Conservation (phyloP, 1,140 invertebrate genomes). For the Pectinophora gossypiella region DNA sequence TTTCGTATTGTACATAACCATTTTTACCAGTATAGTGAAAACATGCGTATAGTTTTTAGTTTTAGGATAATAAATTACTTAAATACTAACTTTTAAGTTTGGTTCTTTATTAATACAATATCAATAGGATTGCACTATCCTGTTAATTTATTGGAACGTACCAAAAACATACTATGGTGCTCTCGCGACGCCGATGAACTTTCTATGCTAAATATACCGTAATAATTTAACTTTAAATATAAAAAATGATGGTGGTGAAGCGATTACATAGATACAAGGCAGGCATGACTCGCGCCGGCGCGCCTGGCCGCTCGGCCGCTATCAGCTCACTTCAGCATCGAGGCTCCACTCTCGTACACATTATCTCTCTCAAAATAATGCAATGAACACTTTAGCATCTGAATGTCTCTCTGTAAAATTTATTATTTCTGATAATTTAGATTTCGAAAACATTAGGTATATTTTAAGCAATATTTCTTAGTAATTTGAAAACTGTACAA, state of each 20-base stretch:
- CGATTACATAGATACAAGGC: constrained; percentile 61
- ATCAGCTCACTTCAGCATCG: constrained; percentile 45
- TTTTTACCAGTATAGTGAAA: constrained; percentile 75
- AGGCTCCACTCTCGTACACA: too few relatives aligned
- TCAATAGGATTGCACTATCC: constrained; percentile 70
- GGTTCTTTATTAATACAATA: constrained; percentile 76
- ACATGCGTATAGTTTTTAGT: constrained; percentile 75
- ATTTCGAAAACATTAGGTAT: too few relatives aligned
- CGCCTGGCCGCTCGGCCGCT: constrained; percentile 6
- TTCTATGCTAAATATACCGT: constrained; percentile 66
- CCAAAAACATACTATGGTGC: constrained; percentile 68
- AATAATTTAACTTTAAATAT: constrained; percentile 51
- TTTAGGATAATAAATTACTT: constrained; percentile 77
- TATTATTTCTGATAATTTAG: too few relatives aligned
- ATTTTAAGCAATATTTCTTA: not conserved
- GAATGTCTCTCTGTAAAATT: not conserved
- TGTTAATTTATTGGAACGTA: constrained; percentile 66
- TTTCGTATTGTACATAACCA: constrained; percentile 74
- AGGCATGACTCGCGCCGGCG: constrained; percentile 44
- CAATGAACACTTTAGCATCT: not conserved
- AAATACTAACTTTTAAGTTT: constrained; percentile 75
- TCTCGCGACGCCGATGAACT: constrained; percentile 70
- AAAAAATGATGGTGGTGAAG: constrained; percentile 58
- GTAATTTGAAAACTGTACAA: too few relatives aligned
- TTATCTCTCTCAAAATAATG: not conserved